Base-by-base conservation (phyloP, 2,797 vertebrate species). In the Muscicapa comitata region DNA sequence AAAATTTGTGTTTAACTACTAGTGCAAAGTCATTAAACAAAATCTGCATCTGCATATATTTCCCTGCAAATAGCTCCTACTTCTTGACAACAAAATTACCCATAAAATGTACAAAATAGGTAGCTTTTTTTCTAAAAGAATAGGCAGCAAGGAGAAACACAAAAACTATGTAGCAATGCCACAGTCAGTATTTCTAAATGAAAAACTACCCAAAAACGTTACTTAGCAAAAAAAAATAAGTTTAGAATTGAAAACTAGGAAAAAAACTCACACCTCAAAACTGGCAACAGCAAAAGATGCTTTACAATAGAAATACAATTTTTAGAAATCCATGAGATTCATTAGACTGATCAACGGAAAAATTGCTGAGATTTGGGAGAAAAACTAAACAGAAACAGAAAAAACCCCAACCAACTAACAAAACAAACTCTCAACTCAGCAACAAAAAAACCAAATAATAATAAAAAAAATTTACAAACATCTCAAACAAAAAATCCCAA, bases 321-420 rank as follows among this genome's bases (percentile, higher is more conserved):
- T 31, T 53, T 66, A 81, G 43, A 95, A 59, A 66, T 9, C 13
- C 23, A 1, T 26, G 88, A 76, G 40, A 92, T 31, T 76, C 47
- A 10, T 43, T 31, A 78, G 17, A 82, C 20, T 42, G 50, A 81
- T 33, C 35, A 57, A 23, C 28, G 18, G 51, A 68, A 31, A 8
- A 73, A 78, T 4, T 61, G 15, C 7, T 61, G 25, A 75, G 31
- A 70, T 33, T 62, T 21, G 7, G 10, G 51, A 24, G n/a, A 26
- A 51, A 75, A 37, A 11, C 2, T 2, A 9, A 84, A 71, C 11
- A 29, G n/a, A 53, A 50, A 87, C 13, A 37, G 14, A 63, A n/a
- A 38, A 19, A 23, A 2, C 0, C 0, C 13, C 29, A 47, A 54
- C 1, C 14, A 73, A 62, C 12, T 11, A 62, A 43, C 8, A 37